These are phyloP conservation scores for Nestor notabilis DNA, from an alignment of 2,113 vertebrate genomes.

Conservation along the genomic window DNA sequence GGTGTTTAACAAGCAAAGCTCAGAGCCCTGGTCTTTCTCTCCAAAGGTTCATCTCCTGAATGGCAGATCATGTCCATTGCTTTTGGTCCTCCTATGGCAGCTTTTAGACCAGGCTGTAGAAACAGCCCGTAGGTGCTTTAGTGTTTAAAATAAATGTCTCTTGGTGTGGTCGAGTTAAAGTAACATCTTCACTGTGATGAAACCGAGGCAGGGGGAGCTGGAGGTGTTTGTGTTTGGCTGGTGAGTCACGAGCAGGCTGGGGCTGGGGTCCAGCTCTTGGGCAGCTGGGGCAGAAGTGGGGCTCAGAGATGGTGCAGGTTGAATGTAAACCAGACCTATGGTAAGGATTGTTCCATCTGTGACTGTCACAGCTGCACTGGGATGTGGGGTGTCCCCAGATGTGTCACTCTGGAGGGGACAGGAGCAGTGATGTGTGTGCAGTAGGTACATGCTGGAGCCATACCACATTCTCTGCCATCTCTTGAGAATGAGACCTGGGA, in stretches of 20 bases:
- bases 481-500: accelerated
- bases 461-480: accelerated
- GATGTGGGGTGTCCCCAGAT: not conserved
- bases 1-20: not conserved
- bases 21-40: not conserved
- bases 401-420: accelerated
- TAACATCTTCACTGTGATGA: not conserved
- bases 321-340: accelerated
- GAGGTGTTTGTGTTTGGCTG: accelerated
- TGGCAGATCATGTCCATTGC: not conserved
- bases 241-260: not conserved
- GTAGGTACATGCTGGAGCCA: accelerated
- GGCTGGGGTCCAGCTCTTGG: not conserved
- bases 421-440: not conserved
- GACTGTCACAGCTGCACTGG: accelerated
- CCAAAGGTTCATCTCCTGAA: not conserved
- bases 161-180: not conserved
- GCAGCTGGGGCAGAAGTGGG: accelerated
- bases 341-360: accelerated
- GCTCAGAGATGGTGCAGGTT: accelerated
- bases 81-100: not conserved
- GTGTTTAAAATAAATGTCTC: not conserved
- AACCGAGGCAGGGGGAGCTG: not conserved
- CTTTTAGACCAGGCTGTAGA: not conserved
- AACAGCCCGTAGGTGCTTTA: not conserved